Evolutionary conservation across 2,797 vertebrate species (phyloP), one percentile per base, ranked within the genome.

Genomic region (Oreortyx pictus): DNA sequence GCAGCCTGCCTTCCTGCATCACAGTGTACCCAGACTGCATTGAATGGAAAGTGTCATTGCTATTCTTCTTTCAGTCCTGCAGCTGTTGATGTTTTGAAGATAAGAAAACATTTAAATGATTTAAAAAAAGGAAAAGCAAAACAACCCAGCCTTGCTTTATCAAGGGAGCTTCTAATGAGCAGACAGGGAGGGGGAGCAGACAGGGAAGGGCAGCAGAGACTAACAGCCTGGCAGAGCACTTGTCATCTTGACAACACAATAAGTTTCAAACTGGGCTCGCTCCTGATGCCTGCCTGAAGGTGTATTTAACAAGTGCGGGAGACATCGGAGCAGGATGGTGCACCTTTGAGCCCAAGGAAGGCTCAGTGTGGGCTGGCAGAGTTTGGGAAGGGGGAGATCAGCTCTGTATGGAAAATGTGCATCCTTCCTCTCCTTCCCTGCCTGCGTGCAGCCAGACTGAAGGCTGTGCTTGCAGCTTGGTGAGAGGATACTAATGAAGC

Each of bases 401-500:
- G 19, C 73, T 94, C 43, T 31, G 31, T 46, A 27, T 64, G 71
- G 83, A 59, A 82, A 83, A 68, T 7, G 74, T 66, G 56, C 73
- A 16, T 91, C 54, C 18, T 52, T 76, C 65, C n/a, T 54, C 72
- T 78, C 71, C 35, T 14, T 71, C 33, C 5, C 39, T 88, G 57
- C 6, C 35, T 89, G 60, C 39, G 47, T 39, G 72, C 37, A 86
- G 94, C 83, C 57, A 90, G 94, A 31, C 84, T 95, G 96, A 95
- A 67, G 92, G 88, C 97, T 94, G 87, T 14, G 62, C 93, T 92
- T 37, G 44, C 92, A 92, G 94, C 93, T 95, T 79, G 94, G 89
- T 56, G 94, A 93, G 87, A 68, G 86, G 93, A 96, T 86, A 93
- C 90, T 96, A 97, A 97, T 95, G 96, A 97, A 96, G 92, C 72